Percentiles rank a stretch among this genome's conserved stretches.
Evolutionary conservation across 92 coral and sea anemone species (phyloP).

Genomic region (Epizoanthus scotinus): DNA sequence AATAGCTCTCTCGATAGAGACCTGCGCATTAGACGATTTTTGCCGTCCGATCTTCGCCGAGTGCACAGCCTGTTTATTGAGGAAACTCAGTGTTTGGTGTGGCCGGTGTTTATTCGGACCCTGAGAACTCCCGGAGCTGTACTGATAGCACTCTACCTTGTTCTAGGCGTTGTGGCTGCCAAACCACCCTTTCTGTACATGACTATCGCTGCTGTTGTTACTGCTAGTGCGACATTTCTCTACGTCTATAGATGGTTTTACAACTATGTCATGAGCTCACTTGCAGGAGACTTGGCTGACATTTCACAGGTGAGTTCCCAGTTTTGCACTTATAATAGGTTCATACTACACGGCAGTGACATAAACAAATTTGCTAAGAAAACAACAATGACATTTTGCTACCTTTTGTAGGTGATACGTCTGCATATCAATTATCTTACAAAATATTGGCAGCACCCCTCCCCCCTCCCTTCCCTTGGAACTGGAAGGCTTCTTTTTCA

Average conservation of each 20-base stretch:
- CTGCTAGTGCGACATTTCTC: constrained; percentile 14
- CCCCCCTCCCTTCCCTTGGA: no score
- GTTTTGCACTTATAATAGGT: no score
- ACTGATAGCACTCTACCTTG: constrained; percentile 1
- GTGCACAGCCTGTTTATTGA: constrained; percentile 50
- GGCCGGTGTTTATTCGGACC: constrained; percentile 50
- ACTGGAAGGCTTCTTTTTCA: no score
- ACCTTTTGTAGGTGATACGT: no score
- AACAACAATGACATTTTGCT: no score
- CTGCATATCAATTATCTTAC: no score
- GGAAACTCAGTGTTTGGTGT: constrained; percentile 44
- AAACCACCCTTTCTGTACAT: constrained; percentile 31
- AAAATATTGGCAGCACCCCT: no score
- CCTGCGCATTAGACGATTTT: constrained; percentile 47
- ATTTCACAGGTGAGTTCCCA: constrained; percentile 37
- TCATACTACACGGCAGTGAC: no score
- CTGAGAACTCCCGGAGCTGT: constrained; percentile 32
- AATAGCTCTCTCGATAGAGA: constrained; percentile 31
- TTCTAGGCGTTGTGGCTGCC: constrained; percentile 1
- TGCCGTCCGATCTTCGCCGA: constrained; percentile 44
- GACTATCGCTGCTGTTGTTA: constrained; percentile 14
- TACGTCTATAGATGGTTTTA: constrained; percentile 49
- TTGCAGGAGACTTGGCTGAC: constrained; percentile 53
- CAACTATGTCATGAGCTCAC: constrained; percentile 45
- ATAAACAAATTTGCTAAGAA: no score